Percentiles rank a stretch among this genome's conserved stretches.
Evolutionary conservation across 1,140 invertebrate species (phyloP).

Genomic region (Odontomachus brunneus): DNA sequence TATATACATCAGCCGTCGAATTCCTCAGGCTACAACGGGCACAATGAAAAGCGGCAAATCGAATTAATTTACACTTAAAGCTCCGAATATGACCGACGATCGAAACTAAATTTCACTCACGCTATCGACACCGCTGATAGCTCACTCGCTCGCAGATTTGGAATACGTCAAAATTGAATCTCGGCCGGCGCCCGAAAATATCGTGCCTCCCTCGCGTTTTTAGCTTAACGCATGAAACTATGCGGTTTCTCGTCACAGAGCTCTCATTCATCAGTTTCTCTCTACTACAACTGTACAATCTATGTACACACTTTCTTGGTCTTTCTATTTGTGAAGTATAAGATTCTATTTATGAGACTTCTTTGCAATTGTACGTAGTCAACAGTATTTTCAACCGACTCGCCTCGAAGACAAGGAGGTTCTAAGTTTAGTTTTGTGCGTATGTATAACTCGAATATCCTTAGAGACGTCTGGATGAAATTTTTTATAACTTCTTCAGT

Average conservation of each 20-base stretch:
- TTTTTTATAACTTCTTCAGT: too few relatives aligned
- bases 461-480: too few relatives aligned
- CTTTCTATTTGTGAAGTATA: too few relatives aligned
- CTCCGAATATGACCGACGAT: slow-evolving; percentile 49
- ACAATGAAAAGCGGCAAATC: slow-evolving; percentile 58
- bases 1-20: slow-evolving; percentile 20
- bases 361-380: too few relatives aligned
- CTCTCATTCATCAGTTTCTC: too few relatives aligned
- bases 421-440: too few relatives aligned
- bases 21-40: slow-evolving; percentile 35
- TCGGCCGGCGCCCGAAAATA: slow-evolving; percentile 1
- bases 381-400: too few relatives aligned
- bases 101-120: slow-evolving; percentile 38
- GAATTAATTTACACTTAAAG: slow-evolving; percentile 60
- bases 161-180: slow-evolving; percentile 53
- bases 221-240: not conserved
- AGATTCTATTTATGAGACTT: too few relatives aligned
- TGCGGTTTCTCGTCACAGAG: not conserved
- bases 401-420: too few relatives aligned
- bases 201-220: slow-evolving; percentile 12
- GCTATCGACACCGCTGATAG: not conserved
- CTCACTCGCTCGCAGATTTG: slow-evolving; percentile 11
- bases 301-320: too few relatives aligned
- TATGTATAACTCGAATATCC: too few relatives aligned
- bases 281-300: too few relatives aligned